These are phyloP conservation scores for Coelinius sp. DNA, from an alignment of 2,888 invertebrate species.

Conservation along the genomic window DNA sequence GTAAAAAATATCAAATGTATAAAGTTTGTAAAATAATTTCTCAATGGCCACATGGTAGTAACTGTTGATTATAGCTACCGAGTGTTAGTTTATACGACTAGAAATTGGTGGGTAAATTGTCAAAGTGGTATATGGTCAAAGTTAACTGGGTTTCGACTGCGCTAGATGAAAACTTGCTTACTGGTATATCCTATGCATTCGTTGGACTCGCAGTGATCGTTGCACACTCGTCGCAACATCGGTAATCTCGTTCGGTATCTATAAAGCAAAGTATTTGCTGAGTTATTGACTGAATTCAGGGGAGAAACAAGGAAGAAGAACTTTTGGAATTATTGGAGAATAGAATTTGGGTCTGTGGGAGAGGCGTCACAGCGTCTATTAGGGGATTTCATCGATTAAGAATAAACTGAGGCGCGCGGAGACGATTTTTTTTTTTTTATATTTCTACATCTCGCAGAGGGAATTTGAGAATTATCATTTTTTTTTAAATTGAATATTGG, in stretches of 20 bases:
- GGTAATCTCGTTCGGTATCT: background rate
- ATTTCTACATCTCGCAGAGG: too few species aligned
- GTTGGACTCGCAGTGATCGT: constrained; percentile 31
- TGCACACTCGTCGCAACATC: constrained; percentile 29
- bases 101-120: constrained; percentile 36
- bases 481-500: too few species aligned
- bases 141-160: constrained; percentile 32
- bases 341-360: background rate
- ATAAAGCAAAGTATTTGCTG: too few species aligned
- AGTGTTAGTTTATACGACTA: constrained; percentile 21
- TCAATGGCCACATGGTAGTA: background rate
- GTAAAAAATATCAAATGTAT: background rate
- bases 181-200: constrained; percentile 29
- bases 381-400: background rate
- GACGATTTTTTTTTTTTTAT: background rate
- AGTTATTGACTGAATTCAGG: too few species aligned
- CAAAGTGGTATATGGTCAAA: constrained; percentile 40
- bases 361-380: background rate
- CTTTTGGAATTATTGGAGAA: background rate
- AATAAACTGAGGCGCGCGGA: background rate
- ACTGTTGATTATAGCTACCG: background rate
- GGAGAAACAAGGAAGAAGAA: too few species aligned
- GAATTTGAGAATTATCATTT: too few species aligned
- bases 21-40: background rate
- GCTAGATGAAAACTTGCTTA: constrained; percentile 33